phyloP scores from a whole-genome alignment of 2,797 vertebrate genomes.

The Spheniscus humboldti region DNA sequence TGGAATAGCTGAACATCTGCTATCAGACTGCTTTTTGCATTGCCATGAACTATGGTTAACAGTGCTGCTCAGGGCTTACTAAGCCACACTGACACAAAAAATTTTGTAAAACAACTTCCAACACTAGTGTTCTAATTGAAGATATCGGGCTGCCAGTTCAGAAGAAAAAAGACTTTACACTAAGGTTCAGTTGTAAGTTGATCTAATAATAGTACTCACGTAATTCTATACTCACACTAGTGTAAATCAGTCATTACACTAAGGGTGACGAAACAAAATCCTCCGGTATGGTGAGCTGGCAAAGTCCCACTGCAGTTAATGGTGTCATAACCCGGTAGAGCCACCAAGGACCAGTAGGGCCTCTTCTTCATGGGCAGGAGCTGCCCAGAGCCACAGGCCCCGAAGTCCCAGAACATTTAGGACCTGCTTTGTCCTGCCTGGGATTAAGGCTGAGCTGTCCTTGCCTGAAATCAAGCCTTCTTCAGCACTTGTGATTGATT shows the following conservation, averaged over 20 bases:
- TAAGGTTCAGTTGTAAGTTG: neutral
- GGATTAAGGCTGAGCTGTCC: neutral
- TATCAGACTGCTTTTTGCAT: neutral
- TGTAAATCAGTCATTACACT: neutral
- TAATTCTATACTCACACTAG: neutral
- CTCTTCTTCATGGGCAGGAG: neutral
- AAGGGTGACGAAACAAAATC: neutral
- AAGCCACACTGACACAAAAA: neutral
- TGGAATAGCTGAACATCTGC: neutral
- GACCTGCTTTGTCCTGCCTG: neutral
- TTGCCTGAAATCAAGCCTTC: neutral
- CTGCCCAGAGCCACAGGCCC: neutral
- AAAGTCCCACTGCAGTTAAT: neutral
- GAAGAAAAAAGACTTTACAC: neutral
- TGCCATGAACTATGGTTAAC: neutral
- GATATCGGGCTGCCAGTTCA: neutral
- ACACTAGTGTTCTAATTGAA: neutral
- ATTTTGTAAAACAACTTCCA: neutral
- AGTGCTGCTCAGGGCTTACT: neutral
- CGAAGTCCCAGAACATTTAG: neutral
- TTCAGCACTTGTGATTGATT: neutral
- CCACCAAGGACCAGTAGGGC: accelerated
- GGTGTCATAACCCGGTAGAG: neutral
- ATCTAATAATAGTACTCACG: accelerated
- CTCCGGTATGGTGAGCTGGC: neutral